A percentile compares a stretch with the other conserved stretches of the same genome.
phyloP scores from a whole-genome alignment of 1,140 invertebrate species.

The Drosophila suzukii region DNA sequence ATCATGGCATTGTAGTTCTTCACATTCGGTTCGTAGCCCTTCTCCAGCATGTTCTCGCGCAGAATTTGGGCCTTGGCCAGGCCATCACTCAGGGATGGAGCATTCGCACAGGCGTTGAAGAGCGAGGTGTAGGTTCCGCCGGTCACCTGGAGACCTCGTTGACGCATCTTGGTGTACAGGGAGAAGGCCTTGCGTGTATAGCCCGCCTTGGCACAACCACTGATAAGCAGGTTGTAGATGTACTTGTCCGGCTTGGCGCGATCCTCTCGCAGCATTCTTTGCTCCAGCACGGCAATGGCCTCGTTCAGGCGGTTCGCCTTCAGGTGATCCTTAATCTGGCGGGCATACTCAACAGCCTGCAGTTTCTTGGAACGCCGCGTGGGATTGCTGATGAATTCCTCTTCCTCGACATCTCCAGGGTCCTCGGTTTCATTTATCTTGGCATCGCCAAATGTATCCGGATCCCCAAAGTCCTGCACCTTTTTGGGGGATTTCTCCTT shows the following conservation, averaged over 20 bases:
- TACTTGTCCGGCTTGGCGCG: slow-evolving; percentile 90
- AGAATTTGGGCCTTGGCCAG: slow-evolving; percentile 88
- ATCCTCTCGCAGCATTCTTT: slow-evolving; percentile 90
- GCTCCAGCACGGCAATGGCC: slow-evolving; percentile 91
- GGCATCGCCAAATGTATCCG: slow-evolving; percentile 54
- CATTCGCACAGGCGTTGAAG: slow-evolving; percentile 95
- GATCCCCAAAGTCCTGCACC: slow-evolving; percentile 24
- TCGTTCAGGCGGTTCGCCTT: slow-evolving; percentile 87
- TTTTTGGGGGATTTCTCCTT: slow-evolving; percentile 10
- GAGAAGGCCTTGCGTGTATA: slow-evolving; percentile 93
- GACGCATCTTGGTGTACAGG: slow-evolving; percentile 93
- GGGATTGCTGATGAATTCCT: slow-evolving; percentile 85
- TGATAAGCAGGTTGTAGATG: slow-evolving; percentile 92
- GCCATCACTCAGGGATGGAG: slow-evolving; percentile 88
- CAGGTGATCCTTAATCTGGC: slow-evolving; percentile 89
- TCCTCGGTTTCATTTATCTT: slow-evolving; percentile 8
- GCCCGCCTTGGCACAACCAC: slow-evolving; percentile 91
- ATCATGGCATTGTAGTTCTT: slow-evolving; percentile 95
- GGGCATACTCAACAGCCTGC: slow-evolving; percentile 87
- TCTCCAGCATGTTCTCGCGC: slow-evolving; percentile 88
- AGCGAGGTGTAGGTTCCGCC: slow-evolving; percentile 92
- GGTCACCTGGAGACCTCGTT: slow-evolving; percentile 88
- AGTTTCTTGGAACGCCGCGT: slow-evolving; percentile 85
- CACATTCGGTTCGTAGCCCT: slow-evolving; percentile 89
- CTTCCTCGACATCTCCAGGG: slow-evolving; percentile 86